Percentiles rank a stretch among this genome's conserved stretches.
phyloP scores from a whole-genome alignment of 2,113 vertebrate genomes.

The Arenaria interpres region DNA sequence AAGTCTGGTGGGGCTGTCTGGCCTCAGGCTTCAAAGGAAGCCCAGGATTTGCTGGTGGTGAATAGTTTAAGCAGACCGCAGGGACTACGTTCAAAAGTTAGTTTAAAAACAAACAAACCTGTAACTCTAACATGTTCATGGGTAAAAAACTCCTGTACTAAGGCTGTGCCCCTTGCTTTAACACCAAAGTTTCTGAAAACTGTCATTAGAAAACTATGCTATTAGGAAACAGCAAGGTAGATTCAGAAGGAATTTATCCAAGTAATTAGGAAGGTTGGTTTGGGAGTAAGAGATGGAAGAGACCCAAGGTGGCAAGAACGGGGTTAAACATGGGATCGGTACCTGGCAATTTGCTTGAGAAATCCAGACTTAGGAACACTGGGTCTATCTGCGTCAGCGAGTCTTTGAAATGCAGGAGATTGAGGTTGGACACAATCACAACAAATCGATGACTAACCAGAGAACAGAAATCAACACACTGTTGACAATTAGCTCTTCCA shows the following conservation, averaged over 20 bases:
- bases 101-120: slow-evolving; percentile 18
- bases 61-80: background rate
- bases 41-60: background rate
- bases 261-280: background rate
- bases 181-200: background rate
- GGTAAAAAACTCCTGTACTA: background rate
- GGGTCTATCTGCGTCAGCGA: background rate
- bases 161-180: background rate
- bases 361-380: background rate
- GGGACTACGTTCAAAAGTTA: background rate
- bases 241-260: background rate
- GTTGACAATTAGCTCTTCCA: background rate
- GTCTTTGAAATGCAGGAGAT: background rate
- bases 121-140: background rate
- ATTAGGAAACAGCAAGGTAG: background rate
- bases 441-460: background rate
- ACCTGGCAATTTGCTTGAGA: background rate
- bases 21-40: background rate
- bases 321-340: background rate
- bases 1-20: slow-evolving; percentile 1
- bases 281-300: background rate
- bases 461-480: background rate
- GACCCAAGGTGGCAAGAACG: rapidly evolving
- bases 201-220: background rate
- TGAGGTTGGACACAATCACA: background rate